Percentiles rank a stretch among this genome's conserved stretches.
Conservation (phyloP, 2,113 vertebrate species). For the Microcebus griseorufus region DNA sequence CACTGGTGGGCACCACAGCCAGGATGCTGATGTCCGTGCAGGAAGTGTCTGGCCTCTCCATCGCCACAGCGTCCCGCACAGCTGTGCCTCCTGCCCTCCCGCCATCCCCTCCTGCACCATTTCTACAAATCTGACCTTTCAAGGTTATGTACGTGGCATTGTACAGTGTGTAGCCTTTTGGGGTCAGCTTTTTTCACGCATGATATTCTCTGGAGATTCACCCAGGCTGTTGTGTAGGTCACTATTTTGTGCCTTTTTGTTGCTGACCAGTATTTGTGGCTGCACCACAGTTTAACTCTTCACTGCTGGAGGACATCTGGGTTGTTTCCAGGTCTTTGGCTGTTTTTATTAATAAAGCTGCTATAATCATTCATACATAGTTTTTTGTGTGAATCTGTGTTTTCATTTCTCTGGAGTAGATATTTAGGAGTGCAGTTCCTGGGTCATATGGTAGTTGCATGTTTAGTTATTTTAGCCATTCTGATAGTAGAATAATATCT, state of each 20-base stretch:
- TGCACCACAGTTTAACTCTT: not conserved
- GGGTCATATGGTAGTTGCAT: not conserved
- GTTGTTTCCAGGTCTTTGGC: not conserved
- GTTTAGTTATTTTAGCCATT: not conserved
- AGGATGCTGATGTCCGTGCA: not conserved
- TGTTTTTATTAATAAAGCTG: not conserved
- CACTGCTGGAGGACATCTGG: not conserved
- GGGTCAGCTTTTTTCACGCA: not conserved
- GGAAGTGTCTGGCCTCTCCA: not conserved
- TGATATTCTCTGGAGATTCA: not conserved
- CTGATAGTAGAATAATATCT: not conserved
- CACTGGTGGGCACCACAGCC: not conserved
- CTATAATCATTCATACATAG: not conserved
- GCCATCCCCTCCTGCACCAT: not conserved
- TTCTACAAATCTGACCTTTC: not conserved
- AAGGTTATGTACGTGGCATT: not conserved
- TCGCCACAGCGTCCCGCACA: not conserved
- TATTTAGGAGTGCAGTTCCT: not conserved
- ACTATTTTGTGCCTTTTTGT: not conserved
- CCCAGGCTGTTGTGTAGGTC: not conserved
- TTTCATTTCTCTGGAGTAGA: conserved; percentile 34
- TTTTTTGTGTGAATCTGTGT: not conserved
- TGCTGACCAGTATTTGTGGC: not conserved
- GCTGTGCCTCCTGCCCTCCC: not conserved
- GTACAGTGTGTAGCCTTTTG: not conserved